A percentile compares a stretch with the other conserved stretches of the same genome.
phyloP scores from a whole-genome alignment of 2,797 vertebrate species.

The Manis crassicaudata region DNA sequence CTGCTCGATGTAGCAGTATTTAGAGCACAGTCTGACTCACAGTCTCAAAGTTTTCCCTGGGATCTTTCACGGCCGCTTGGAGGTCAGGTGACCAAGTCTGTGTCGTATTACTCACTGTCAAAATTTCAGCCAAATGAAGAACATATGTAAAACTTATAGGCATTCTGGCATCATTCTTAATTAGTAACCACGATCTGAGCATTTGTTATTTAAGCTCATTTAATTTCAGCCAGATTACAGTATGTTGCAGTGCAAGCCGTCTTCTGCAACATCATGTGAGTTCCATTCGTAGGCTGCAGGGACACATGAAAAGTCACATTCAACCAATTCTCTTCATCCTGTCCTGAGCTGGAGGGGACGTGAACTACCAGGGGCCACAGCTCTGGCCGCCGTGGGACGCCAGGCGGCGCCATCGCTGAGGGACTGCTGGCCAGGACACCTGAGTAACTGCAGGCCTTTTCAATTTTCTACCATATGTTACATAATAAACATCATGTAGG shows the following conservation, averaged over 20 bases:
- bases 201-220: slow-evolving; percentile 86
- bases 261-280: slow-evolving; percentile 74
- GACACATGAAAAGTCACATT: slow-evolving; percentile 80
- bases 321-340: slow-evolving; percentile 59
- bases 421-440: not conserved
- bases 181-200: slow-evolving; percentile 85
- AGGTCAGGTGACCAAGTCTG: slow-evolving; percentile 82
- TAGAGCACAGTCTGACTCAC: not conserved
- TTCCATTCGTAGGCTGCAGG: slow-evolving; percentile 71
- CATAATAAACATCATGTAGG: slow-evolving; percentile 58
- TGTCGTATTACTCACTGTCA: slow-evolving; percentile 80
- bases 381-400: not conserved
- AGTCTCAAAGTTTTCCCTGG: not conserved
- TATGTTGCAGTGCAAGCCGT: slow-evolving; percentile 79
- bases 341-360: not conserved
- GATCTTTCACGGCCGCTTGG: slow-evolving; percentile 56
- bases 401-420: slow-evolving; percentile 1
- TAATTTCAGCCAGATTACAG: slow-evolving; percentile 82
- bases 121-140: slow-evolving; percentile 84
- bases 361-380: not conserved
- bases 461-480: slow-evolving; percentile 66
- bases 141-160: slow-evolving; percentile 81
- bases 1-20: not conserved
- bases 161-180: slow-evolving; percentile 79
- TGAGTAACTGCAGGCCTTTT: slow-evolving; percentile 47